phyloP scores from a whole-genome alignment of 2,888 invertebrate genomes.

The Agrenia bidenticulata region DNA sequence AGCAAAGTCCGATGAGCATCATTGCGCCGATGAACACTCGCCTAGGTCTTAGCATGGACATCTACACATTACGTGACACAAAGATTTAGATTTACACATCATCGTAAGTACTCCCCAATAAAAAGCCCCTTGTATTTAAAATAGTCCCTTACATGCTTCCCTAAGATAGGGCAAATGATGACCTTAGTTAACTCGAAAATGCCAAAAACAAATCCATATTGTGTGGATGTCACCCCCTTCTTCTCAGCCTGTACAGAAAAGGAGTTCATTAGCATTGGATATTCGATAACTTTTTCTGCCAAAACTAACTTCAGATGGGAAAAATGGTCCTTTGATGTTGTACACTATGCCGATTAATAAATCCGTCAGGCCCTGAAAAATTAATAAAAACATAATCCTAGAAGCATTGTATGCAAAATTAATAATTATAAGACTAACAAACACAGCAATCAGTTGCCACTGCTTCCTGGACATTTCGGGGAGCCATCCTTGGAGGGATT shows the following conservation, averaged over 20 bases:
- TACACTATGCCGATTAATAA: slow-evolving; percentile 39
- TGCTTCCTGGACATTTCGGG: slow-evolving; percentile 25
- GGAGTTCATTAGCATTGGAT: too few species aligned
- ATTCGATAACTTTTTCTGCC: too few species aligned
- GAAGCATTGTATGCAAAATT: too few species aligned
- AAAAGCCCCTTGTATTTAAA: too few species aligned
- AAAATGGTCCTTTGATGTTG: slow-evolving; percentile 42
- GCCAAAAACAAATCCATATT: slow-evolving; percentile 84
- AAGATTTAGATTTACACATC: too few species aligned
- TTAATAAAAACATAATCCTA: too few species aligned
- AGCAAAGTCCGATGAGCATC: slow-evolving; percentile 77
- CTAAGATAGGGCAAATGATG: slow-evolving; percentile 77
- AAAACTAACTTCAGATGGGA: slow-evolving; percentile 36
- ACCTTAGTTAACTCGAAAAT: slow-evolving; percentile 82
- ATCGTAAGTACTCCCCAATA: too few species aligned
- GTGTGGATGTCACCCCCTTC: slow-evolving; percentile 76
- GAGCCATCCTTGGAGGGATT: neutral
- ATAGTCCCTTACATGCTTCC: slow-evolving; percentile 63
- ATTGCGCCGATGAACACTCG: slow-evolving; percentile 73
- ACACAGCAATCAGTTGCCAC: slow-evolving; percentile 34
- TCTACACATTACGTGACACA: slow-evolving; percentile 19
- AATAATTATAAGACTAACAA: too few species aligned
- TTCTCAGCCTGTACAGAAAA: slow-evolving; percentile 75
- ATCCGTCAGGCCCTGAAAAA: too few species aligned
- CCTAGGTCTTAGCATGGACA: slow-evolving; percentile 36